A percentile compares a stretch with the other conserved stretches of the same genome.
phyloP scores from a whole-genome alignment of 2,888 invertebrate genomes.

The Crossocerus cetratus region DNA sequence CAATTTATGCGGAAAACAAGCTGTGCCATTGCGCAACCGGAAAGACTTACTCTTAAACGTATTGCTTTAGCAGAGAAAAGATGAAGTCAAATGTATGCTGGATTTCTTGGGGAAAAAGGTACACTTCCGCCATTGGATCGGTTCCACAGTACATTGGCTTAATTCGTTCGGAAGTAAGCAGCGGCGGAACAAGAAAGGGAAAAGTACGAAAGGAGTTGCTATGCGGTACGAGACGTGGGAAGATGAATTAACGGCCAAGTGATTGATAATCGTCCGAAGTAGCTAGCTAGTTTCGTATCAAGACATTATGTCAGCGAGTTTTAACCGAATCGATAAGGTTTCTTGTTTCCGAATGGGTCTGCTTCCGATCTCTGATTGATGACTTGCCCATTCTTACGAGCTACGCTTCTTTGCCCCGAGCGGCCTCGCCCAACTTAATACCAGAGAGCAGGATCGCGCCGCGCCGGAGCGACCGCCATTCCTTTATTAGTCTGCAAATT shows the following conservation, averaged over 20 bases:
- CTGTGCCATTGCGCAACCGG: too few relatives aligned
- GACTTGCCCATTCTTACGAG: background rate
- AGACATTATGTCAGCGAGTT: conserved; percentile 2
- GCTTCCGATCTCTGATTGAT: conserved; percentile 2
- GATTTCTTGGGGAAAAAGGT: background rate
- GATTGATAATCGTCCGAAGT: conserved; percentile 1
- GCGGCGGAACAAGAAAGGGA: background rate
- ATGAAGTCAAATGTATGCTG: too few relatives aligned
- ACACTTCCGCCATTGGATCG: background rate
- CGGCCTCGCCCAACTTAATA: background rate
- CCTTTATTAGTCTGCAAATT: too few relatives aligned
- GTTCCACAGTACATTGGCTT: conserved; percentile 1
- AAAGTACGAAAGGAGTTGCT: background rate
- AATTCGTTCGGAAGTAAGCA: background rate
- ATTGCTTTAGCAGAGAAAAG: too few relatives aligned
- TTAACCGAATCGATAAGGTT: conserved; percentile 6
- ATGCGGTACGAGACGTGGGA: background rate
- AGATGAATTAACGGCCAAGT: conserved; percentile 1
- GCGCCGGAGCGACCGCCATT: too few relatives aligned
- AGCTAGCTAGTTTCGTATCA: background rate
- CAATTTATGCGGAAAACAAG: too few relatives aligned
- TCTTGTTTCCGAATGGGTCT: conserved; percentile 3
- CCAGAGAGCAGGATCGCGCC: too few relatives aligned
- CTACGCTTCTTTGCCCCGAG: background rate
- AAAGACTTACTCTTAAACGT: too few relatives aligned